Conservation (phyloP, 1,140 invertebrate species). For the Melanaphis sacchari region DNA sequence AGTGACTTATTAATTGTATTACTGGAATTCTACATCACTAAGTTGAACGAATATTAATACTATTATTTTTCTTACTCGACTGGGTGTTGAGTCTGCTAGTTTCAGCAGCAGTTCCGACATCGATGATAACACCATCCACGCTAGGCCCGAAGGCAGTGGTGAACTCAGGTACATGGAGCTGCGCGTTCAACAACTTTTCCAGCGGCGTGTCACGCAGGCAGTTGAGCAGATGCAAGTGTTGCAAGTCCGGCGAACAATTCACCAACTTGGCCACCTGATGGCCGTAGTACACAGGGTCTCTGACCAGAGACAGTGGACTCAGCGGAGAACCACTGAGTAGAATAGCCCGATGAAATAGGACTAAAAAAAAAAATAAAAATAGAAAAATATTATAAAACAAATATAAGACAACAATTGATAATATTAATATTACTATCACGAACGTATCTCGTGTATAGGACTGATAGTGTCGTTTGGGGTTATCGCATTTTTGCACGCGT, state of each 20-base stretch:
- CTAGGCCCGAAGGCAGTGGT: conserved; percentile 88
- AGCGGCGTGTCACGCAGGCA: conserved; percentile 84
- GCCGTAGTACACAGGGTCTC: conserved; percentile 86
- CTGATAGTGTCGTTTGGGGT: neutral
- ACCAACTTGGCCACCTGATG: conserved; percentile 83
- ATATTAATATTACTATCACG: neutral
- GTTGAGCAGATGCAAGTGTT: conserved; percentile 77
- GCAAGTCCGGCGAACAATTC: conserved; percentile 82
- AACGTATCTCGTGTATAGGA: neutral
- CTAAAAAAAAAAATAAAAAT: conserved; percentile 68
- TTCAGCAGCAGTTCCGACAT: conserved; percentile 66
- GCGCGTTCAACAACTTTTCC: conserved; percentile 73
- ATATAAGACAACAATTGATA: conserved; percentile 52
- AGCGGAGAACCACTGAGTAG: conserved; percentile 95
- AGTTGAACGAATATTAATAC: no score
- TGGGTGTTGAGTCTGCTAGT: neutral
- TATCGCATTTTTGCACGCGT: neutral
- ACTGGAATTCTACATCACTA: no score
- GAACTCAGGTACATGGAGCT: conserved; percentile 81
- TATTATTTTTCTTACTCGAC: conserved; percentile 11
- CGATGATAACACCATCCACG: conserved; percentile 90
- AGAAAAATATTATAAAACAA: conserved; percentile 64
- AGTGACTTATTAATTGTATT: no score
- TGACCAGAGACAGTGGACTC: conserved; percentile 89
- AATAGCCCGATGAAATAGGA: conserved; percentile 91